Evolutionary conservation across 2,888 invertebrate genomes (phyloP), one percentile per base, ranked within the genome.

Genomic region (Thera britannica): DNA sequence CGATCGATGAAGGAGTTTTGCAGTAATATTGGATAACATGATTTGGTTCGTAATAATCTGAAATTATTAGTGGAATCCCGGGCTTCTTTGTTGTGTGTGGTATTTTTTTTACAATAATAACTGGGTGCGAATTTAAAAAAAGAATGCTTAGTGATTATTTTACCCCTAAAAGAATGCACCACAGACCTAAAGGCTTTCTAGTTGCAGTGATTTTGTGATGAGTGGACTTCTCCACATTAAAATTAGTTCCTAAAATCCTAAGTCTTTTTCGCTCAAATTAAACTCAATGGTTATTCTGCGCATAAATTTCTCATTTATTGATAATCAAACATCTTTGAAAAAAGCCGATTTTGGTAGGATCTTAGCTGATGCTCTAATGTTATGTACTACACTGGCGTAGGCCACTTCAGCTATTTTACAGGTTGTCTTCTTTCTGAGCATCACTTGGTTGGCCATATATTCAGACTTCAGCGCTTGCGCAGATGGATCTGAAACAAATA

Each of bases 281-380:
- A 52, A 34, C 52, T 7, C 52, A 34, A 8, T 34, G 52, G 2
- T 52, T 9, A 2, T 52, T 3, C 23, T 23, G 23, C 2, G 5
- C 35, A 34, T 52, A 35, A 9, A 54, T 3, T 6, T 6, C 7
- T 44, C 44, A 7, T 57, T 44, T 44, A 57, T 57, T 34, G 44
- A 35, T 54, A 8, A 2, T 80, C 81, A 87, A 56, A 87, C 75
- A 57, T 87, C 84, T 55, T 79, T 86, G 61, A 92, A 87, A 75
- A 89, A 92, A 1, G 84, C 83, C 3, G 79, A 71, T 68, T 86
- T 86, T 0, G 91, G 91, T 7, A 89, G 77, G 23, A 84, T 67
- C 58, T 83, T 87, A 0, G 89, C 90, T 0, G 81, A 72, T 2
- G 89, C 86, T 70, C 91, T 83, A 2, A 92, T 78, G 68, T 92